phyloP scores from a whole-genome alignment of 2,113 vertebrate genomes.

The Alligator sinensis region DNA sequence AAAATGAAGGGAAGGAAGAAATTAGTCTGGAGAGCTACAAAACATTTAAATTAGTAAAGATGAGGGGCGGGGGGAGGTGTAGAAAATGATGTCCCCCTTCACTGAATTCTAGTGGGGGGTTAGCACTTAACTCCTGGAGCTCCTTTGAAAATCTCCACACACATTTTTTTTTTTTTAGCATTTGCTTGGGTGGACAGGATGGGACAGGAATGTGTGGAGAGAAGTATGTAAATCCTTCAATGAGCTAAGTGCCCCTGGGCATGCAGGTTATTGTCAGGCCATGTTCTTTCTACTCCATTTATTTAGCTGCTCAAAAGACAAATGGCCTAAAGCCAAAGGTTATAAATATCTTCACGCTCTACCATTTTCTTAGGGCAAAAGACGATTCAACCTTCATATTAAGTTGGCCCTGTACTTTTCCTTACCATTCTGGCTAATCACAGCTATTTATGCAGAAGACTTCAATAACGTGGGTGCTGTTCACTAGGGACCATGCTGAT shows the following conservation, averaged over 20 bases:
- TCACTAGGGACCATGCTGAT: neutral
- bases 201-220: slow-evolving; percentile 42
- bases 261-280: neutral
- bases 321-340: slow-evolving; percentile 64
- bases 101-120: slow-evolving; percentile 39
- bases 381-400: slow-evolving; percentile 41
- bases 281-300: slow-evolving; percentile 46
- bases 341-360: slow-evolving; percentile 63
- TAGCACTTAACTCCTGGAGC: neutral
- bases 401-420: slow-evolving; percentile 39
- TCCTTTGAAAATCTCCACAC: slow-evolving; percentile 30
- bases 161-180: slow-evolving; percentile 35
- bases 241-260: slow-evolving; percentile 67
- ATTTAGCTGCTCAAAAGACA: slow-evolving; percentile 69
- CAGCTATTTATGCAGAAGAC: slow-evolving; percentile 35
- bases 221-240: slow-evolving; percentile 46
- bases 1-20: neutral
- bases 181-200: neutral
- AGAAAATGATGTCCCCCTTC: slow-evolving; percentile 35
- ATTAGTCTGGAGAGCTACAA: neutral
- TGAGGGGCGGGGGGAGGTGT: neutral
- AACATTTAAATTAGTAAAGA: slow-evolving; percentile 5
- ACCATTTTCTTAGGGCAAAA: slow-evolving; percentile 60
- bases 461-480: slow-evolving; percentile 29
- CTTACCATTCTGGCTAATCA: slow-evolving; percentile 43